These are phyloP conservation scores for Lysandra bellargus DNA, from an alignment of 2,888 invertebrate genomes.

Conservation along the genomic window DNA sequence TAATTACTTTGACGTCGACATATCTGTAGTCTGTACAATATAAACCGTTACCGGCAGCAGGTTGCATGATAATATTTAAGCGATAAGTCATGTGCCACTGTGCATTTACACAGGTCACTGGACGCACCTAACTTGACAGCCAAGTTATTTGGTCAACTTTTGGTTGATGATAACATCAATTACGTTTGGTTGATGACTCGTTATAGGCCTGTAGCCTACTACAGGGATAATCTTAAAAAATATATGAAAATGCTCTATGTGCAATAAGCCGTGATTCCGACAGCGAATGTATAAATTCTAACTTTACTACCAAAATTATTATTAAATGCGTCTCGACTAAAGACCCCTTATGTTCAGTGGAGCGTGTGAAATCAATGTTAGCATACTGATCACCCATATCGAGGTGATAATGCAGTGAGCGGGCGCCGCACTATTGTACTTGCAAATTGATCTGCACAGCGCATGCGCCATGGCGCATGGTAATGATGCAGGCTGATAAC, in stretches of 20 bases:
- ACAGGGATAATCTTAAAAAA: neutral
- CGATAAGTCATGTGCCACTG: too few relatives aligned
- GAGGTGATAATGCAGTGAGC: neutral
- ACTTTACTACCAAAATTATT: neutral
- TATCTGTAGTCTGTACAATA: too few relatives aligned
- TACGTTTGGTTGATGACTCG: too few relatives aligned
- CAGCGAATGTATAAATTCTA: too few relatives aligned
- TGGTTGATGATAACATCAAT: too few relatives aligned
- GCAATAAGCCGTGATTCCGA: too few relatives aligned
- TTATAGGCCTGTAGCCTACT: neutral
- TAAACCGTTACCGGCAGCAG: too few relatives aligned
- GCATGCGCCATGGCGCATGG: slow-evolving; percentile 29
- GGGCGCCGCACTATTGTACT: neutral
- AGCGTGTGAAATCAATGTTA: neutral
- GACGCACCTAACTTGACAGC: too few relatives aligned
- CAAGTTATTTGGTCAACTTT: too few relatives aligned
- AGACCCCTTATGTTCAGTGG: neutral
- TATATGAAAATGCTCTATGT: too few relatives aligned
- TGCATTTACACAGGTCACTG: too few relatives aligned
- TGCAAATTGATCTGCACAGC: slow-evolving; percentile 6
- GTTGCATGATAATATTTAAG: too few relatives aligned
- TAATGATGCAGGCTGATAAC: slow-evolving; percentile 32
- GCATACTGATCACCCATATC: slow-evolving; percentile 16
- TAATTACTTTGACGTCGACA: neutral
- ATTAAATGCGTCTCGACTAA: neutral